These are phyloP conservation scores for Spodoptera frugiperda DNA, from an alignment of 1,140 invertebrate genomes.

Conservation along the genomic window DNA sequence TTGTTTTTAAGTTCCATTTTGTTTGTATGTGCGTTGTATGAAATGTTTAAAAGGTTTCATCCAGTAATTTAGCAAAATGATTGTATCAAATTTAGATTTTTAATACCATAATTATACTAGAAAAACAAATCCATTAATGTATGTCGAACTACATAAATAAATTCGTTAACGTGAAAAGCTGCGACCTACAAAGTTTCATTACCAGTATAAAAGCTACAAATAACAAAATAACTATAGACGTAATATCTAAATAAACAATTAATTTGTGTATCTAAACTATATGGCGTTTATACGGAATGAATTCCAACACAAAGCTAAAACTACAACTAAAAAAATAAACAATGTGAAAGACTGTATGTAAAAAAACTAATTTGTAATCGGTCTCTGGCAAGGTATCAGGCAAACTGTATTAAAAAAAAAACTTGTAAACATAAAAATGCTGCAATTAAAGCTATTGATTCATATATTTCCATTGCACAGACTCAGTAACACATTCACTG, in stretches of 20 bases:
- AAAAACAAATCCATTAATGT: not conserved
- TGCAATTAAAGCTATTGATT: slow-evolving; percentile 47
- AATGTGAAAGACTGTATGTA: no score
- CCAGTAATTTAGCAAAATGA: no score
- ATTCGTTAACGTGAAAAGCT: not conserved
- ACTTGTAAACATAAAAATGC: slow-evolving; percentile 35
- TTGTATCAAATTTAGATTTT: no score
- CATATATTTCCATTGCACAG: slow-evolving; percentile 17
- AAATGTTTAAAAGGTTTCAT: no score
- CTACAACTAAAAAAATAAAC: no score
- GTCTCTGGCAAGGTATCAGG: slow-evolving; percentile 10
- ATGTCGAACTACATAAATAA: not conserved
- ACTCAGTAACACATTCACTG: slow-evolving; percentile 9
- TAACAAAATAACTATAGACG: not conserved
- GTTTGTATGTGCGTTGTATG: no score
- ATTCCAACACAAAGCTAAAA: slow-evolving; percentile 6
- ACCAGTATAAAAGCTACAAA: slow-evolving; percentile 16
- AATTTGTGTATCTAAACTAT: not conserved
- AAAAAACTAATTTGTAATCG: not conserved
- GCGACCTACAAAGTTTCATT: not conserved
- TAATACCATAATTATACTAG: no score
- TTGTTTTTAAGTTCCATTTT: no score
- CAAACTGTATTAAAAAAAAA: slow-evolving; percentile 3
- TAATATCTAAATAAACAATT: not conserved
- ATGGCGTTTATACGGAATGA: slow-evolving; percentile 15